Evolutionary conservation across 1,140 invertebrate species (phyloP), one percentile per base, ranked within the genome.

Genomic region (Drosophila auraria): DNA sequence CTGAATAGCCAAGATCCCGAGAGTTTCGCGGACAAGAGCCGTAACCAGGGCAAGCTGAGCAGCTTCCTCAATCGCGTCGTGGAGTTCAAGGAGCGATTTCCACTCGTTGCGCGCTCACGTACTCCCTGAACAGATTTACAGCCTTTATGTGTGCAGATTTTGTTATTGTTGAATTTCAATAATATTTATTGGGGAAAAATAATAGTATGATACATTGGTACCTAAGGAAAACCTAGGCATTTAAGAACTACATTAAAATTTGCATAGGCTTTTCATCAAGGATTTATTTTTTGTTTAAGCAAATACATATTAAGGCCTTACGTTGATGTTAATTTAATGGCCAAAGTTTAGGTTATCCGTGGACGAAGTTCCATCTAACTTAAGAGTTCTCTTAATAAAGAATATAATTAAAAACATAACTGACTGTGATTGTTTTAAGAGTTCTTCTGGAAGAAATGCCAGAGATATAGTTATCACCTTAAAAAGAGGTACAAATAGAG

Each of bases 71-170:
- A 84, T 38, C 72, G 62, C 12, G 84, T 61, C 25, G 56, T 87
- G n/a, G 81, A 84, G 5, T 87, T 89, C 42, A 83, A 87, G 49
- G 49, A 63, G 36, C 59, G 42, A n/a, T 68, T 62, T 80, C 83
- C 83, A 23, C 49, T 38, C 12, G 23, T 9, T 36, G 2, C 9
- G 0, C 11, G 11, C 15, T 25, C 15, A 0, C 20, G 30, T 6
- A 8, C 30, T 47, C 23, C 1, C 27, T 80, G 11, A 78, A 68
- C 38, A 14, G n/a, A 25, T 30, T 25, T 58, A 72, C 45, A 64
- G 0, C 9, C 53, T 76, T 11, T 42, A 23, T 63, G 54, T 69
- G 20, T 54, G 8, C 53, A 47, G 14, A 42, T 42, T 27, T 47
- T 60, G 57, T 59, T 56, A 66, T 40, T 38, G 36, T 78, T 73